Evolutionary conservation across 2,888 invertebrate genomes (phyloP), one percentile per base, ranked within the genome.

Genomic region (Pristionchus exspectatus): DNA sequence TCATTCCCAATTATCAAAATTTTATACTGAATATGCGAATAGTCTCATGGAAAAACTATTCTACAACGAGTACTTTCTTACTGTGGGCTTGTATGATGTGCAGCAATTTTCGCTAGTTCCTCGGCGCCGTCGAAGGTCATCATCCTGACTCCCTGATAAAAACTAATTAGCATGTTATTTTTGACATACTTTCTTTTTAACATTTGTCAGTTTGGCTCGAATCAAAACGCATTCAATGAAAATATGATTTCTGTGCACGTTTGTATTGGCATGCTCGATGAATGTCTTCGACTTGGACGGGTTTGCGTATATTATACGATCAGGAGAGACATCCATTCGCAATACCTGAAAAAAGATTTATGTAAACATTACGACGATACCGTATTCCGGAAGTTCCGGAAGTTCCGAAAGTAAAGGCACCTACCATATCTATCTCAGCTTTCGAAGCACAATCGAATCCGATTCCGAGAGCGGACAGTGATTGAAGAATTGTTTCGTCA

Each of bases 41-140:
- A 9, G 12, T 50, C 44, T 9, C 44, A 12, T 50, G 4, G 12
- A 50, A 0, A 50, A 50, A 50, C n/a, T n/a, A n/a, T 44, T 27
- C 63, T n/a, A 5, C 0, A 9, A 18, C 14, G 12, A 5, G 24
- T 21, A 7, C 24, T 38, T 72, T 72, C 92, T 85, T 87, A 93
- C 94, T 94, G 90, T 0, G 95, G 93, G 54, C 93, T 90, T 30
- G 91, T 91, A 90, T 94, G 93, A 30, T 93, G 85, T 33, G 88
- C 83, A 3, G 90, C 83, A 50, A 95, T 90, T 87, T 95, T 95
- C 72, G 89, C 18, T 38, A 95, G 90, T 89, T 95, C 95, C 50
- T 94, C 94, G 9, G 85, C 91, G 90, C 93, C 94, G 90, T 95
- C 95, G 89, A 95, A 95, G 0, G 95, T 95, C 94, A 95, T 95